Percentiles rank a stretch among this genome's conserved stretches.
Evolutionary conservation across 2,888 invertebrate genomes (phyloP).

Genomic region (Theretra japonica): DNA sequence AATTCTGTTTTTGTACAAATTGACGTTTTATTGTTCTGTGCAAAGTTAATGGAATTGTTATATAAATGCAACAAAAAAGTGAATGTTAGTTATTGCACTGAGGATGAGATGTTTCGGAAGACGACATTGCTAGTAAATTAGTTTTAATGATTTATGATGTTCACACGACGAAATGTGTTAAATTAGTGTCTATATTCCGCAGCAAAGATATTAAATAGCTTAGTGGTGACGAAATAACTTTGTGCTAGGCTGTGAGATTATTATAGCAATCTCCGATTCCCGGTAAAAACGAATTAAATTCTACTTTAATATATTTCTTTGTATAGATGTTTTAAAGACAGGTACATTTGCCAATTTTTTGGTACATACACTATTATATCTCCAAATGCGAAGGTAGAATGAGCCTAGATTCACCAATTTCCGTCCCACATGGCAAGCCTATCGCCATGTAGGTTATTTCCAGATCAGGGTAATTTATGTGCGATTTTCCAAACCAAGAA

Average conservation of each 20-base stretch:
- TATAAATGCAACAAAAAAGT: slow-evolving; percentile 9
- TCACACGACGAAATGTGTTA: neutral
- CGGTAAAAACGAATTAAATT: neutral
- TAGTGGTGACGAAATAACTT: neutral
- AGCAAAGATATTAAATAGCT: slow-evolving; percentile 1
- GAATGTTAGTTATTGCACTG: neutral
- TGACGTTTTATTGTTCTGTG: neutral
- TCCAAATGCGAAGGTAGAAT: too few species aligned
- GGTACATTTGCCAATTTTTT: too few species aligned
- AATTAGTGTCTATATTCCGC: slow-evolving; percentile 1
- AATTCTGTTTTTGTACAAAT: slow-evolving; percentile 2
- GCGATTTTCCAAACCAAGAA: too few species aligned
- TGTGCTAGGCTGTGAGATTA: slow-evolving; percentile 34
- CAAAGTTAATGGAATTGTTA: slow-evolving; percentile 6
- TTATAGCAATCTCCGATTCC: slow-evolving; percentile 35
- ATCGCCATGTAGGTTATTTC: too few species aligned
- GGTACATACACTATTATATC: too few species aligned
- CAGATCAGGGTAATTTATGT: too few species aligned
- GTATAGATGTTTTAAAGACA: too few species aligned
- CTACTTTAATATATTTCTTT: too few species aligned
- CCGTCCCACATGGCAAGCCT: too few species aligned
- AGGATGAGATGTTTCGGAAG: neutral
- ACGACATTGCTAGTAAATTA: neutral
- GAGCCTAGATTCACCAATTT: too few species aligned
- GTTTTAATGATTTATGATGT: slow-evolving; percentile 14